Evolutionary conservation across 2,888 invertebrate genomes (phyloP).

Genomic region (Eilema depressum): DNA sequence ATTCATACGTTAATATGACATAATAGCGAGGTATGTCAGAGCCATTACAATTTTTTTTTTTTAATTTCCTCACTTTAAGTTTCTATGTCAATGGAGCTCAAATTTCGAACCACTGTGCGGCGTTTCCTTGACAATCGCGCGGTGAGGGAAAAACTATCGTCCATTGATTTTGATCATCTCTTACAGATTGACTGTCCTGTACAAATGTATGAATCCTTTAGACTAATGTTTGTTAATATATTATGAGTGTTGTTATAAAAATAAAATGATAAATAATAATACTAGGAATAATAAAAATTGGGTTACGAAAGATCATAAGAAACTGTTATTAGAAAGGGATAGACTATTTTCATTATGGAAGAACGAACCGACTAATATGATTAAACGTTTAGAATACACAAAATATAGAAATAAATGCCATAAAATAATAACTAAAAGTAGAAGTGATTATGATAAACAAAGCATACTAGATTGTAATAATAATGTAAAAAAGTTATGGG

Average conservation of each 20-base stretch:
- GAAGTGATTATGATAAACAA: too few species aligned
- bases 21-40: too few species aligned
- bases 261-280: not conserved
- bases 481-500: too few species aligned
- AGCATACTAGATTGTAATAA: too few species aligned
- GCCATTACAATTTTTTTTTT: too few species aligned
- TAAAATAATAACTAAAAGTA: slow-evolving; percentile 5
- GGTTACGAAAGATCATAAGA: not conserved
- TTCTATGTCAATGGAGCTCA: too few species aligned
- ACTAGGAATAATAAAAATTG: not conserved
- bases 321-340: not conserved
- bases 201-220: not conserved
- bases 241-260: not conserved
- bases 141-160: slow-evolving; percentile 10
- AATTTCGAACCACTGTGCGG: too few species aligned
- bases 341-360: too few species aligned
- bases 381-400: slow-evolving; percentile 15
- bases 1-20: too few species aligned
- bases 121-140: slow-evolving; percentile 9
- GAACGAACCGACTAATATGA: slow-evolving; percentile 2
- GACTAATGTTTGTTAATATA: not conserved
- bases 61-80: too few species aligned
- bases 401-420: slow-evolving; percentile 19
- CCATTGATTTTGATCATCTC: not conserved
- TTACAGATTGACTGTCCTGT: slow-evolving; percentile 3